These are phyloP conservation scores for Gallinago solitaria DNA, from an alignment of 2,797 vertebrate genomes.

Conservation along the genomic window DNA sequence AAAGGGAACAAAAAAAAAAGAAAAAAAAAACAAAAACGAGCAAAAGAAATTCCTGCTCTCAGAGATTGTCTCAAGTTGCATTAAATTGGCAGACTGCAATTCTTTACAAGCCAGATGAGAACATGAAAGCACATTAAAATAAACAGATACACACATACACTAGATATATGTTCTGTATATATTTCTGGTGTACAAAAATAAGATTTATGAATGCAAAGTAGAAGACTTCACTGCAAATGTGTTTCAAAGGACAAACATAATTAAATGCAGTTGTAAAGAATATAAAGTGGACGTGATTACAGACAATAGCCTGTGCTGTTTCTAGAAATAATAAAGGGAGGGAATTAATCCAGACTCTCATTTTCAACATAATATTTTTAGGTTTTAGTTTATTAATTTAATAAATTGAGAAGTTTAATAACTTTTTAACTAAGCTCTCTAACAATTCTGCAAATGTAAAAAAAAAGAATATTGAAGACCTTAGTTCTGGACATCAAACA, in stretches of 20 bases:
- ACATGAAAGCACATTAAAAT: conserved; percentile 62
- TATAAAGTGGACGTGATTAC: conserved; percentile 55
- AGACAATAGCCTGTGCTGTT: conserved; percentile 35
- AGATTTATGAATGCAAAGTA: conserved; percentile 63
- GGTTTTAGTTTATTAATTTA: not conserved
- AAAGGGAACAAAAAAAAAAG: not conserved
- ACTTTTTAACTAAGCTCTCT: not conserved
- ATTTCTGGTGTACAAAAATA: conserved; percentile 54
- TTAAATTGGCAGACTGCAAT: conserved; percentile 52
- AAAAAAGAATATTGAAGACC: not conserved
- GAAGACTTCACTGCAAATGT: conserved; percentile 68
- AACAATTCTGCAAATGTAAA: not conserved
- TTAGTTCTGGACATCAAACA: not conserved
- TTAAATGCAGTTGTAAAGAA: conserved; percentile 71
- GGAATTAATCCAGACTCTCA: conserved; percentile 9
- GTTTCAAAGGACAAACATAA: conserved; percentile 73
- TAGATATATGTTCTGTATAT: conserved; percentile 44
- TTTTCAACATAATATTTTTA: not conserved
- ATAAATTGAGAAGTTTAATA: not conserved
- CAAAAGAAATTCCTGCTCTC: conserved; percentile 47
- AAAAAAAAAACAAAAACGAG: not conserved
- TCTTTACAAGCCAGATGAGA: conserved; percentile 69
- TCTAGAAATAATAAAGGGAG: not conserved
- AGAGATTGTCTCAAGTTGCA: conserved; percentile 63
- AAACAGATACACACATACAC: conserved; percentile 65